phyloP scores from a whole-genome alignment of 35 echinoderm and acorn worm species.

The Patiria miniata region DNA sequence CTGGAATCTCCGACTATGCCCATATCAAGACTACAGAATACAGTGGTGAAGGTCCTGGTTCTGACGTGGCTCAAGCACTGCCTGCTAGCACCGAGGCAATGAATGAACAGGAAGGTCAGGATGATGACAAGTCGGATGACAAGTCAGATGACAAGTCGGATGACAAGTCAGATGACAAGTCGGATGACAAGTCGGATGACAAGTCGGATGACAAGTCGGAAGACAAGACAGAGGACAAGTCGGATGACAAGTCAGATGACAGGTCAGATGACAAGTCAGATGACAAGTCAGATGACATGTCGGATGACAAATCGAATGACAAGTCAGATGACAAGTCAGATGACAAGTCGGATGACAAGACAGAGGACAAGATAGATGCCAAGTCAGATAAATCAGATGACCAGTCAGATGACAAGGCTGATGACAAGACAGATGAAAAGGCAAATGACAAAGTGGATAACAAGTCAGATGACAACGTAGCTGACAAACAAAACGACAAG shows the following conservation, averaged over 20 bases:
- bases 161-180: too few relatives aligned
- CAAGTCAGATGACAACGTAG: too few relatives aligned
- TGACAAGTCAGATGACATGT: neutral
- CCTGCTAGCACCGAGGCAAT: neutral
- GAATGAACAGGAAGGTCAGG: neutral
- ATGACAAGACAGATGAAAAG: too few relatives aligned
- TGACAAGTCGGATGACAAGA: neutral
- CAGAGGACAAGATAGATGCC: neutral
- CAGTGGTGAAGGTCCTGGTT: neutral
- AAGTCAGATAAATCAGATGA: neutral
- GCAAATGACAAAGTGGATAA: too few relatives aligned
- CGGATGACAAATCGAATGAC: neutral
- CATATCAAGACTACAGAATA: neutral
- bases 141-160: too few relatives aligned
- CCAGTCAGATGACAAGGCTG: too few relatives aligned
- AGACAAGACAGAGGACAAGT: neutral
- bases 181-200: too few relatives aligned
- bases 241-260: slow-evolving; percentile 1
- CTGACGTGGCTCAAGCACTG: too few relatives aligned
- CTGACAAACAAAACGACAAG: neutral
- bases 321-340: neutral
- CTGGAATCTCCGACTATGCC: neutral
- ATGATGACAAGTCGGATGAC: too few relatives aligned
- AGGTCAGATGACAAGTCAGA: neutral
- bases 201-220: neutral